Conservation (phyloP, 2,113 vertebrate species). For the Crypturellus undulatus region DNA sequence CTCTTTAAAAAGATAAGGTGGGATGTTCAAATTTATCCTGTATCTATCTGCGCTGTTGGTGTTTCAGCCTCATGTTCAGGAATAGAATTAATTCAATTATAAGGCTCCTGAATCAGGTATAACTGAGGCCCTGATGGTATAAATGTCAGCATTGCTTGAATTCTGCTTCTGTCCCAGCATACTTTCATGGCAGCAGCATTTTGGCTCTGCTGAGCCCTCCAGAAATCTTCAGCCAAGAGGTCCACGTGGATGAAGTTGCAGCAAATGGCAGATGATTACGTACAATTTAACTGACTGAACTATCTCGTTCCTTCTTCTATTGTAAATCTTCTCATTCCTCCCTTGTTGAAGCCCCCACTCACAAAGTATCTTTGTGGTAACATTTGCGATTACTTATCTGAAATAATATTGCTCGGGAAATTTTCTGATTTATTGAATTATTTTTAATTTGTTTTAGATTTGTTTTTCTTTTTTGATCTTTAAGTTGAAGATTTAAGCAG, state of each 20-base stretch:
- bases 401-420: background rate
- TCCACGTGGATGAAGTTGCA: background rate
- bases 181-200: background rate
- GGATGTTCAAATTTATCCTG: background rate
- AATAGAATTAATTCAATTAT: background rate
- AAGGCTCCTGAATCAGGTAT: background rate
- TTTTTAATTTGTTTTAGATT: background rate
- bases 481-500: background rate
- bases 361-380: background rate
- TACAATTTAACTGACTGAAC: background rate
- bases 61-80: background rate
- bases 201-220: background rate
- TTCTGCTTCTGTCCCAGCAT: background rate
- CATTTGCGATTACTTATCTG: background rate
- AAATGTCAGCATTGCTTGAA: background rate
- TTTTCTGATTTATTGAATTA: background rate
- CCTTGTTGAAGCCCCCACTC: background rate
- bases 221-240: background rate
- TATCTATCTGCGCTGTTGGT: background rate
- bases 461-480: too few relatives aligned
- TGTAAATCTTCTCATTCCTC: background rate
- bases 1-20: background rate
- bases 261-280: background rate
- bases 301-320: background rate
- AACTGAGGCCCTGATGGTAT: background rate